Base-by-base conservation (phyloP, 2,797 vertebrate species). In the Anguilla megastoma region DNA sequence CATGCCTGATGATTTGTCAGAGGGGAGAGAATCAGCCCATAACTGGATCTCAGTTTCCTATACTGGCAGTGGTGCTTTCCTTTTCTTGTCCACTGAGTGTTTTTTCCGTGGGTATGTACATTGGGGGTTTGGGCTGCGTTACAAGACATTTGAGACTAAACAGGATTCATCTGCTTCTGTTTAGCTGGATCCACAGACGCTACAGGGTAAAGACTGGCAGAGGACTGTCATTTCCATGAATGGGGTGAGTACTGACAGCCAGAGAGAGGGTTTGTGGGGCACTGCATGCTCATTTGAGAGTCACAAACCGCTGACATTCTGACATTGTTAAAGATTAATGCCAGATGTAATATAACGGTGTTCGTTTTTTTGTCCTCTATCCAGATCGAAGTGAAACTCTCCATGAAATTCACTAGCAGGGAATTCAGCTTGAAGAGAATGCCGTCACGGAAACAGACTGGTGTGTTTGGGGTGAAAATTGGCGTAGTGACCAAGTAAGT, bases 131-230 rank as follows among this genome's bases (percentile, higher is more conserved):
- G 21, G 24, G 21, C 50, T 10, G 50, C 58, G 6, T 18, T 56
- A 45, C n/a, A 33, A 41, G 50, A 16, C 52, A 18, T n/a, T 85
- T 56, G 83, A 82, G 79, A 48, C n/a, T 86, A 48, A 86, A 41
- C 1, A n/a, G 85, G 48, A 36, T 24, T 41, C 16, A 27, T 45
- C 2, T 86, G 21, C 4, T 88, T 86, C 33, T 89, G 90, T 86
- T 56, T 91, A 99, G 99, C 96, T 99, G 90, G 98, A 99, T 79
- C 96, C 97, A 0, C 98, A 99, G 92, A 92, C 91, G 0, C 95
- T 99, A 88, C 97, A 99, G 92, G 98, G 98, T 89, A 99, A 99
- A 94, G 99, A 99, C 45, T 99, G 99, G 98, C 99, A 99, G 86
- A 97, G 97, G 82, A 98, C 98, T 0, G 97, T 99, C 90, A 98